Conservation (phyloP, 2,888 invertebrate genomes). For the Andrena flavipes region DNA sequence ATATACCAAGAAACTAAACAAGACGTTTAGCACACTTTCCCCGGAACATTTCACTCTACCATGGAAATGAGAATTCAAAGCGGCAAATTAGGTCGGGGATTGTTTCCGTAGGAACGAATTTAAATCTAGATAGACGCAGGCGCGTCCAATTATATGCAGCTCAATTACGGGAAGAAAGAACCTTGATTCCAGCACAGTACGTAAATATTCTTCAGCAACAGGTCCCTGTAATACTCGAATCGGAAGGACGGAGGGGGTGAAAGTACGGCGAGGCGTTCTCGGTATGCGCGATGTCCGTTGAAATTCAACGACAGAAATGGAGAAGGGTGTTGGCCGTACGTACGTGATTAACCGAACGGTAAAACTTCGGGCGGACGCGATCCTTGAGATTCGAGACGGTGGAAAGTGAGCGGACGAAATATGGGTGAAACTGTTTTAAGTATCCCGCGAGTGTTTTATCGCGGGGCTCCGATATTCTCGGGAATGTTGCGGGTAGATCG, state of each 20-base stretch:
- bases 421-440: background rate
- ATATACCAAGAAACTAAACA: background rate
- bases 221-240: constrained; percentile 53
- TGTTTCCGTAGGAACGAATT: background rate
- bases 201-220: constrained; percentile 62
- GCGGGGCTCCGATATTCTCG: too few relatives aligned
- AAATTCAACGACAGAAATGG: background rate
- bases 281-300: constrained; percentile 10
- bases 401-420: background rate
- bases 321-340: background rate
- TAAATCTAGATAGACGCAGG: background rate
- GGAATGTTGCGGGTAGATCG: too few relatives aligned
- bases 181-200: constrained; percentile 12
- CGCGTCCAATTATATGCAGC: background rate
- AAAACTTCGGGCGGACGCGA: background rate
- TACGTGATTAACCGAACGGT: background rate
- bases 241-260: constrained; percentile 47
- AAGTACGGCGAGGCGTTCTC: constrained; percentile 23
- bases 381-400: background rate
- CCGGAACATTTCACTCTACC: too few relatives aligned
- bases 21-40: background rate
- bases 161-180: constrained; percentile 7
- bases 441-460: too few relatives aligned
- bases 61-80: too few relatives aligned
- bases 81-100: background rate